Percentiles rank a stretch among this genome's conserved stretches.
These are phyloP conservation scores for Melanotaenia parkinsoni DNA, from an alignment of 2,797 vertebrate genomes.

Conservation along the genomic window DNA sequence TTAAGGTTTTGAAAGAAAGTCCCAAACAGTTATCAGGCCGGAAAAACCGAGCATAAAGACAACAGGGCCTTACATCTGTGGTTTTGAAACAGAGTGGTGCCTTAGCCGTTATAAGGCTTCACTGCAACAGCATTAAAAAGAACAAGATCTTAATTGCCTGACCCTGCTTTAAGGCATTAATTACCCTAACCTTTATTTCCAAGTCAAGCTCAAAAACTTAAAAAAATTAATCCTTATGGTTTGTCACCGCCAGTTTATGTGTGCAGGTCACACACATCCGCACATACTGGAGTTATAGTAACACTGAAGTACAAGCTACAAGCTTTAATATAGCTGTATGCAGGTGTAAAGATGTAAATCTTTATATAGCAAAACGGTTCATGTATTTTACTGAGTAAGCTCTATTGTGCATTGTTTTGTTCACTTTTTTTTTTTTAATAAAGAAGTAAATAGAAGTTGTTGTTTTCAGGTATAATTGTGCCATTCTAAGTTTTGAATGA, in stretches of 20 bases:
- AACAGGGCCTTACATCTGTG: conserved; percentile 2
- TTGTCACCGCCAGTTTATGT: not conserved
- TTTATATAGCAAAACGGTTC: no score
- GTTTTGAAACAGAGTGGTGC: conserved; percentile 1
- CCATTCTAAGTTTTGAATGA: no score
- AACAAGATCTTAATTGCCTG: not conserved
- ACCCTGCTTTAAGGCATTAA: conserved; percentile 10
- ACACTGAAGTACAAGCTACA: not conserved
- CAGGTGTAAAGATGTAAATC: not conserved
- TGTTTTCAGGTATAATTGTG: no score
- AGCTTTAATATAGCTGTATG: not conserved
- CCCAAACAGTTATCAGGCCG: conserved; percentile 12
- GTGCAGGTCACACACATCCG: not conserved
- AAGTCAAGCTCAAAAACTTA: not conserved
- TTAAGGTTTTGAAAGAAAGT: not conserved
- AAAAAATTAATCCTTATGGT: not conserved
- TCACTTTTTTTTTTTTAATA: no score
- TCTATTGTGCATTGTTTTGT: no score
- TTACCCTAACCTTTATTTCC: not conserved
- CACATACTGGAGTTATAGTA: not conserved
- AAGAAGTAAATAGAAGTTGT: no score
- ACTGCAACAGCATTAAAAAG: not conserved
- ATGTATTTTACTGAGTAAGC: no score
- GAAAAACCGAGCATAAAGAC: not conserved
- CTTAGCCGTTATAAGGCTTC: not conserved